These are phyloP conservation scores for Ennomos fuscantarius DNA, from an alignment of 2,888 invertebrate genomes.

Conservation along the genomic window DNA sequence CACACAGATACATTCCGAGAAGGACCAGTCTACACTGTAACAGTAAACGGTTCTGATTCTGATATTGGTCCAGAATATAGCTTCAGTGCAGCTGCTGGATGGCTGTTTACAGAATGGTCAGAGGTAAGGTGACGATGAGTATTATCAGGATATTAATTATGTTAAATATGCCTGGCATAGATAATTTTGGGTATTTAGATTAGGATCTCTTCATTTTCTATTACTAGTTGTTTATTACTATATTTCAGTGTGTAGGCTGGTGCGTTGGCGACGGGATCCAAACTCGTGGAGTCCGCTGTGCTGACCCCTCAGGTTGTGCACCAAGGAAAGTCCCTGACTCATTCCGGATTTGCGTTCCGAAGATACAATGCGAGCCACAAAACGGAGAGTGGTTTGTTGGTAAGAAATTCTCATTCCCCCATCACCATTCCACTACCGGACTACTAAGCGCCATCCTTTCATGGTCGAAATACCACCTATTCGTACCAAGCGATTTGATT, in stretches of 20 bases:
- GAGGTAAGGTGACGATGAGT: constrained; percentile 63
- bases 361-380: constrained; percentile 87
- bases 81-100: constrained; percentile 72
- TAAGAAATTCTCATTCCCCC: too few species aligned
- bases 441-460: too few species aligned
- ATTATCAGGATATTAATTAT: too few species aligned
- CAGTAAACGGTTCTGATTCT: constrained; percentile 64
- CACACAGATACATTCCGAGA: constrained; percentile 69
- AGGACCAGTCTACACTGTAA: constrained; percentile 72
- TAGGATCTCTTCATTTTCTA: background rate
- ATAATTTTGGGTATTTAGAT: background rate
- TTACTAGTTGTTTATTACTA: too few species aligned
- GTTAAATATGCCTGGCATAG: too few species aligned
- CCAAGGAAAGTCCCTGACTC: constrained; percentile 85
- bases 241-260: constrained; percentile 87
- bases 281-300: constrained; percentile 89
- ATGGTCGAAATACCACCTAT: too few species aligned
- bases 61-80: constrained; percentile 74
- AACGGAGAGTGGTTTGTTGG: constrained; percentile 94
- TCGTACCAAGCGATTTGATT: too few species aligned
- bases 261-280: constrained; percentile 91
- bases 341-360: constrained; percentile 87
- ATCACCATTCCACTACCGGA: too few species aligned
- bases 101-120: constrained; percentile 86
- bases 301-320: constrained; percentile 87